Evolutionary conservation across 2,113 vertebrate species (phyloP), one percentile per base, ranked within the genome.

Genomic region (Holacanthus passer): DNA sequence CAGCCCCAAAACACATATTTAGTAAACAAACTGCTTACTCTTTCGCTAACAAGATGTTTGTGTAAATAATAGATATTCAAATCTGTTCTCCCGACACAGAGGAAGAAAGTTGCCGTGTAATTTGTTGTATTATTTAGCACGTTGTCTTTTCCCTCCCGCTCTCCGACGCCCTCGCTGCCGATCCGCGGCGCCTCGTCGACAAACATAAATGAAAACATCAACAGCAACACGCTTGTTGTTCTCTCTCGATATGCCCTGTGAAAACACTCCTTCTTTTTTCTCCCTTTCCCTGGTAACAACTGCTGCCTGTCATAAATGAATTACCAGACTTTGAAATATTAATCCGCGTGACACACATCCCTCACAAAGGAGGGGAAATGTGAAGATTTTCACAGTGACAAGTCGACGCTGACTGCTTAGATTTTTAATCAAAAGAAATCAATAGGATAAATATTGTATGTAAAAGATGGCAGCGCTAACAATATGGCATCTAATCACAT

Each of bases 11-110:
- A 91, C 87, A 86, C 83, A 81, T 94, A 91, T 95, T 95, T 94
- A 92, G 95, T 95, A 95, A 96, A 96, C 94, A 96, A 95, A 94
- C 93, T 92, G 92, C 90, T 95, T 93, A 93, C 90, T 93, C 88
- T 90, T 91, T 78, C 74, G 83, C 88, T 90, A 89, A 93, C 94
- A 95, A 92, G 88, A 92, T 93, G 94, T 95, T 93, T 93, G 84
- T 89, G 91, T 95, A 91, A 95, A 95, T 95, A 95, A 95, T 95
- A 94, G 86, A 95, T 95, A 93, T 93, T 93, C 56, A 93, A 91
- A 93, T 90, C 58, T 64, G 89, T 45, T 87, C 79, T 90, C 81
- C 81, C 52, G 83, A 84, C 89, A 82, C 82, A 29, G 81, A 67
- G 62, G 83, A 82, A 70, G 74, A 73, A 87, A 90, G 80, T 87